Evolutionary conservation across 2,888 invertebrate species (phyloP), one percentile per base, ranked within the genome.

Genomic region (Heliconius ethilla): DNA sequence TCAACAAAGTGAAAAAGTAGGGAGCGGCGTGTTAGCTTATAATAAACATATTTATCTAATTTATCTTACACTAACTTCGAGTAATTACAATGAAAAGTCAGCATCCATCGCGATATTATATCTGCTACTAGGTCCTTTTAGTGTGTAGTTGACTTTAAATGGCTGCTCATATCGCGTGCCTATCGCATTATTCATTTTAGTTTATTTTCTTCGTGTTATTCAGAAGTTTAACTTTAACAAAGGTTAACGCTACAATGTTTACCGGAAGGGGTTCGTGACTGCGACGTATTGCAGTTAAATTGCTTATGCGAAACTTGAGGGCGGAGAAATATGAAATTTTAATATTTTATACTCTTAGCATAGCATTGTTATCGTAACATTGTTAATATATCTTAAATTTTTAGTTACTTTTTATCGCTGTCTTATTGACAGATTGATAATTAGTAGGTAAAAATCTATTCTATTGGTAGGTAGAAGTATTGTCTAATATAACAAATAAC

Each of bases 221-320:
- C 37, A 74, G 70, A 74, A 78, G 65, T 78, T 79, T 70, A 74
- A 69, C n/a, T 73, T 37, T 51, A 59, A 63, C 75, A 65, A 78
- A 80, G 79, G 79, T 78, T 76, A 76, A 62, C 75, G 70, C 62
- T 75, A 70, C 27, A 66, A 55, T 75, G 55, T 55, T 72, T n/a
- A 45, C 76, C 70, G 79, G 76, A 79, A 79, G 40, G 65, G 70
- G 74, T 63, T 55, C 76, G 79, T 79, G 79, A 79, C 79, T 77
- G 73, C 69, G 73, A 51, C 67, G 55, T 29, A 55, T 73, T 69
- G 67, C 37, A 63, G 29, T 67, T 75, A 67, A 76, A 40, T 40
- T 67, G 55, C n/a, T 40, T 65, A 66, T 66, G 65, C 45, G 51
- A 51, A 66, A 51, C 13, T 63, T 25, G 51, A 29, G 55, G 25